Evolutionary conservation across 1,140 invertebrate genomes (phyloP).

Genomic region (Nixonia krombeini): DNA sequence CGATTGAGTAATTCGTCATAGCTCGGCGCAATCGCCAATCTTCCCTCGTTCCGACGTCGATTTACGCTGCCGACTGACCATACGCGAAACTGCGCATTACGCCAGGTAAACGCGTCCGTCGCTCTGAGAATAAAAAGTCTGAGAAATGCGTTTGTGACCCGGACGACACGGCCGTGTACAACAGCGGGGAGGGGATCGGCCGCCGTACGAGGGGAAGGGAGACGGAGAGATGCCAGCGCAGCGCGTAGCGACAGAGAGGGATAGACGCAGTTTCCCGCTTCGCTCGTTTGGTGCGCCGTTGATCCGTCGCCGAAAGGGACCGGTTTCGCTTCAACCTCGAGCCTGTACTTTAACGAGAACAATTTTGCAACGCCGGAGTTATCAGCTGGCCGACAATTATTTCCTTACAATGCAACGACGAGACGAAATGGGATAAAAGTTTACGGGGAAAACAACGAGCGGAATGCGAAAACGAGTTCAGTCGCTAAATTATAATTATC

Average conservation of each 20-base stretch:
- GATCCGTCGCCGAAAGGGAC: constrained; percentile 39
- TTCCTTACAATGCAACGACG: background rate
- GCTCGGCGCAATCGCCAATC: background rate
- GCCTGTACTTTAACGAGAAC: background rate
- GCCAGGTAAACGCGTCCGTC: constrained; percentile 19
- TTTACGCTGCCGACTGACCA: too few species aligned
- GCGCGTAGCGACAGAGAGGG: constrained; percentile 30
- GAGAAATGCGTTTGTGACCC: constrained; percentile 27
- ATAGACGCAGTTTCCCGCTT: constrained; percentile 42
- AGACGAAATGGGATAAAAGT: too few species aligned
- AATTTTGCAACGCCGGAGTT: background rate
- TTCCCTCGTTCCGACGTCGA: background rate
- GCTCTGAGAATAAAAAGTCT: constrained; percentile 26
- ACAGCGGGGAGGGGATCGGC: too few species aligned
- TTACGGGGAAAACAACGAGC: too few species aligned
- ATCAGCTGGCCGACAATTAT: too few species aligned
- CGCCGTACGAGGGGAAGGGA: background rate
- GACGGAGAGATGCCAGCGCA: too few species aligned
- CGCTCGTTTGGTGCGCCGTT: constrained; percentile 35
- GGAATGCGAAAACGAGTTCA: too few species aligned
- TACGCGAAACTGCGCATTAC: constrained; percentile 27
- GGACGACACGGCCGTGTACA: too few species aligned
- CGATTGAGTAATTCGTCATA: too few species aligned
- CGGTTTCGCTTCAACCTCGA: constrained; percentile 9
- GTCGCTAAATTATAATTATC: too few species aligned